phyloP scores from a whole-genome alignment of 2,113 vertebrate species.

The Albula glossodonta region DNA sequence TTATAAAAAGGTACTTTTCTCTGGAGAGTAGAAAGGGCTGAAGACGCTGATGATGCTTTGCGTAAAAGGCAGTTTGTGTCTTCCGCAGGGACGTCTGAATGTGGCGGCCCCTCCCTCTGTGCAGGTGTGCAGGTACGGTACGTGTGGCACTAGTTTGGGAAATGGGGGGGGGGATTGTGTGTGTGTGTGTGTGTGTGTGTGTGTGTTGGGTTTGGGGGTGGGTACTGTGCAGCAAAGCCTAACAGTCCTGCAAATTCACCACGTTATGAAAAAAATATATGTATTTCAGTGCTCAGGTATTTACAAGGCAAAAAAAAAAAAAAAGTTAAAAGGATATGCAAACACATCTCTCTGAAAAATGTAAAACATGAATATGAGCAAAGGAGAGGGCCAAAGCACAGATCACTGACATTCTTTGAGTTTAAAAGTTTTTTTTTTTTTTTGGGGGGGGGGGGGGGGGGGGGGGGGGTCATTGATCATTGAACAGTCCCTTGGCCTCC shows the following conservation, averaged over 20 bases:
- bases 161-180: too few relatives aligned
- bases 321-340: conserved; percentile 54
- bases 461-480: too few relatives aligned
- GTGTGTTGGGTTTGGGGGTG: too few relatives aligned
- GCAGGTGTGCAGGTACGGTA: conserved; percentile 26
- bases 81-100: conserved; percentile 23
- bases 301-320: conserved; percentile 54
- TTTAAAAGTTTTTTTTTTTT: neutral
- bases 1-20: neutral
- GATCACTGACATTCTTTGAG: neutral
- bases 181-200: too few relatives aligned
- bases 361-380: conserved; percentile 36
- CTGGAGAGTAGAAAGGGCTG: neutral
- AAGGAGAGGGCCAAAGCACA: conserved; percentile 35
- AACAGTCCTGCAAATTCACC: conserved; percentile 42
- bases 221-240: conserved; percentile 60
- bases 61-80: conserved; percentile 44
- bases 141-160: conserved; percentile 51
- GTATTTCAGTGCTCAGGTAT: conserved; percentile 65
- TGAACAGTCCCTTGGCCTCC: neutral
- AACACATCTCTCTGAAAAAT: conserved; percentile 39
- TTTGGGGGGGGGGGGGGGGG: too few relatives aligned
- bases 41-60: neutral
- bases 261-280: conserved; percentile 56
- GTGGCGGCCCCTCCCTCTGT: conserved; percentile 39